These are phyloP conservation scores for Panopea generosa DNA, from an alignment of 2,888 invertebrate genomes.

Conservation along the genomic window DNA sequence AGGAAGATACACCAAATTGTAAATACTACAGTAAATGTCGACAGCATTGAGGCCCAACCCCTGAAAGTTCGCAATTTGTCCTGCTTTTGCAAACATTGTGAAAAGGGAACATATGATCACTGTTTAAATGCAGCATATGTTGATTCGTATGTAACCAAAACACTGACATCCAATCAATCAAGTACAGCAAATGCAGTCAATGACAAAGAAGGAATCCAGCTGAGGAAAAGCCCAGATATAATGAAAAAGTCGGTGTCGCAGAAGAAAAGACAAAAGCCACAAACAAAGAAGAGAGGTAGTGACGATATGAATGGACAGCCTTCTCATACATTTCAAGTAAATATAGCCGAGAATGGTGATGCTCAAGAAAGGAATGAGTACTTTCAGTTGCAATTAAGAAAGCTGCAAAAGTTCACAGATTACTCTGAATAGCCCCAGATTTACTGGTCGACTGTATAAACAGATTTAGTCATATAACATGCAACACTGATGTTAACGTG, in stretches of 20 bases:
- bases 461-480: not conserved
- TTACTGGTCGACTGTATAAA: conserved; percentile 1
- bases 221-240: not conserved
- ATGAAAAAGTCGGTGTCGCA: not conserved
- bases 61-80: conserved; percentile 32
- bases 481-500: not conserved
- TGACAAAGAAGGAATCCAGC: not conserved
- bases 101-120: conserved; percentile 1
- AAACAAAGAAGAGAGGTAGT: conserved; percentile 7
- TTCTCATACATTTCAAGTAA: conserved; percentile 3
- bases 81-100: conserved; percentile 47
- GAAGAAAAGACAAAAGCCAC: conserved; percentile 5
- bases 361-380: conserved; percentile 3
- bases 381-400: conserved; percentile 2
- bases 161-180: not conserved
- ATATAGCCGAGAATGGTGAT: conserved; percentile 3
- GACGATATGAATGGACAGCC: conserved; percentile 3
- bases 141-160: not conserved
- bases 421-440: not conserved
- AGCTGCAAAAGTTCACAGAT: conserved; percentile 3
- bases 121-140: conserved; percentile 36
- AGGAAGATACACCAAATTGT: conserved; percentile 40
- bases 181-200: not conserved
- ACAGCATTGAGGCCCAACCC: not conserved
- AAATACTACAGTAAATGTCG: conserved; percentile 14